Percentiles rank a stretch among this genome's conserved stretches.
These are phyloP conservation scores for Stercorarius parasiticus DNA, from an alignment of 2,113 vertebrate genomes.

Conservation along the genomic window DNA sequence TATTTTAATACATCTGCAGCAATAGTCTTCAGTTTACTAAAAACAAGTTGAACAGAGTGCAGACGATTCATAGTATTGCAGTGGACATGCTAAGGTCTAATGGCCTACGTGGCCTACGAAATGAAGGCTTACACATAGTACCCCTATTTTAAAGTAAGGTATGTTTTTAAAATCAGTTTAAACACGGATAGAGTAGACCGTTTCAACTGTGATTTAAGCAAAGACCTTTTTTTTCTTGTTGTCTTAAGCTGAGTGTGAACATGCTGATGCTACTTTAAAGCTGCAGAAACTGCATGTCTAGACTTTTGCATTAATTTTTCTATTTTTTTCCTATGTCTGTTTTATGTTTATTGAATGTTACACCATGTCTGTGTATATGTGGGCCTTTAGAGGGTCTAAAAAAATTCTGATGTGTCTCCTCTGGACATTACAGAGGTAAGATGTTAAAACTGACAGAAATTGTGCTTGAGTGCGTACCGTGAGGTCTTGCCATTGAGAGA, in stretches of 20 bases:
- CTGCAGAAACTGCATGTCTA: background rate
- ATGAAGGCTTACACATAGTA: background rate
- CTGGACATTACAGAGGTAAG: background rate
- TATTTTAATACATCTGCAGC: background rate
- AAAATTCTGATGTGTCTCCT: background rate
- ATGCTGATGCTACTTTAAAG: background rate
- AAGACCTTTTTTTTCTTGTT: background rate
- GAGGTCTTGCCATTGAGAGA: background rate
- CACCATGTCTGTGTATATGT: background rate
- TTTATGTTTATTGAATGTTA: background rate
- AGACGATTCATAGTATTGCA: fast-evolving
- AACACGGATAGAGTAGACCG: background rate
- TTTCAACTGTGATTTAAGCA: background rate
- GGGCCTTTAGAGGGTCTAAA: background rate
- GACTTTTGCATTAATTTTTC: background rate
- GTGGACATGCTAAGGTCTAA: background rate
- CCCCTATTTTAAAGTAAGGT: background rate
- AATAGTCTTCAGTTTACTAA: background rate
- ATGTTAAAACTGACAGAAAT: background rate
- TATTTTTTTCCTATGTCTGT: background rate
- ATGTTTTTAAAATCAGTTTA: background rate
- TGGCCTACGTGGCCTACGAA: background rate
- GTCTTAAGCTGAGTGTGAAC: background rate
- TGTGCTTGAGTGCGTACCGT: background rate
- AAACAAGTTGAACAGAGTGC: background rate